Conservation (phyloP, 2,797 vertebrate species). For the Enoplosus armatus region DNA sequence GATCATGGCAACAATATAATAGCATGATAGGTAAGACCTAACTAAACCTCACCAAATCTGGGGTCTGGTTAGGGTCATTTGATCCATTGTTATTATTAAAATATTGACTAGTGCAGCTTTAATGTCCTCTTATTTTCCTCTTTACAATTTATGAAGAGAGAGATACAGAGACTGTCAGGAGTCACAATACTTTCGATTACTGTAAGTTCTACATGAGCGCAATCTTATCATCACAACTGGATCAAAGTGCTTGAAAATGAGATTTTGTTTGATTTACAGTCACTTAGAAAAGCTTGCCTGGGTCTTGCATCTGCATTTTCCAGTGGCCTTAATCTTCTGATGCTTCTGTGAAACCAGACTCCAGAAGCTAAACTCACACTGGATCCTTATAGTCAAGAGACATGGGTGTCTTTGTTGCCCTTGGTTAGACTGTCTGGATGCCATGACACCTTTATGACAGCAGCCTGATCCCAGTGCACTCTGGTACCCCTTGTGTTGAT, state of each 20-base stretch:
- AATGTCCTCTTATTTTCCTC: conserved; percentile 2
- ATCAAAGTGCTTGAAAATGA: neutral
- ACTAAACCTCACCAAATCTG: neutral
- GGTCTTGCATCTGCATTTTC: conserved; percentile 29
- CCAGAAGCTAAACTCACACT: conserved; percentile 17
- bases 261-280: neutral
- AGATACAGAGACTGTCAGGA: neutral
- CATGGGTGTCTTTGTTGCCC: conserved; percentile 64
- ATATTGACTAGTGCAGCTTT: neutral
- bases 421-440: conserved; percentile 50
- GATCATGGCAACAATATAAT: neutral
- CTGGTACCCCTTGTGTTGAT: conserved; percentile 66
- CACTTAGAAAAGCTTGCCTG: neutral
- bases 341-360: conserved; percentile 35
- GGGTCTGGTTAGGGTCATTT: too few species aligned
- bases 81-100: neutral
- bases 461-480: conserved; percentile 56
- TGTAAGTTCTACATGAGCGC: neutral
- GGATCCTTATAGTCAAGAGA: conserved; percentile 41
- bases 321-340: conserved; percentile 36
- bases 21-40: neutral
- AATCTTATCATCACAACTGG: neutral
- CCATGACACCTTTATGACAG: conserved; percentile 76
- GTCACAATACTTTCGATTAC: neutral
- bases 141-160: neutral